These are phyloP conservation scores for Actinemys pallida DNA, from an alignment of 2,113 vertebrate species.

Conservation along the genomic window DNA sequence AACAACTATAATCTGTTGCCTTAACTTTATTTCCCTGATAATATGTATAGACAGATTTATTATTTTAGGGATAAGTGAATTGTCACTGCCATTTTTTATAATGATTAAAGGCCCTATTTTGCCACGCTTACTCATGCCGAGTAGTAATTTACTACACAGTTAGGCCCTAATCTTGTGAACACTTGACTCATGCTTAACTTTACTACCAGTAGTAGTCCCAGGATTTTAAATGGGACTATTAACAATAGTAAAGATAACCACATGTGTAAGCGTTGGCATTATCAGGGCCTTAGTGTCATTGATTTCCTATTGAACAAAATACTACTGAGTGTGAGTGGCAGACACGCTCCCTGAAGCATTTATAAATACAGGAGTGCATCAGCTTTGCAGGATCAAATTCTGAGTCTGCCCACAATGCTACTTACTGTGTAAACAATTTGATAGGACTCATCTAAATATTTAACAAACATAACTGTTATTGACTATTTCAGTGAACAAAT, in stretches of 20 bases:
- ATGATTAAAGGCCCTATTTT: not conserved
- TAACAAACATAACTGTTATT: not conserved
- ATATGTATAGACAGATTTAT: not conserved
- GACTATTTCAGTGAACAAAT: not conserved
- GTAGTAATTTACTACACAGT: not conserved
- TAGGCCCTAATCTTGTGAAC: not conserved
- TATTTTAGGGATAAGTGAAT: not conserved
- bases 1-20: not conserved
- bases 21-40: not conserved
- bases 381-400: not conserved
- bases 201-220: fast-evolving
- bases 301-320: not conserved
- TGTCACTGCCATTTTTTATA: not conserved
- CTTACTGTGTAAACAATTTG: not conserved
- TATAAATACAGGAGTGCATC: not conserved
- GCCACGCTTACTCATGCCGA: not conserved
- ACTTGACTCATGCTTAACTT: not conserved
- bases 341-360: not conserved
- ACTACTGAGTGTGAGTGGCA: not conserved
- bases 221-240: not conserved
- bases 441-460: not conserved
- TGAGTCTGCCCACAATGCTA: not conserved
- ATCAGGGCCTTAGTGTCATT: not conserved
- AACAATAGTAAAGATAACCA: not conserved
- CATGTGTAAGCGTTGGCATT: fast-evolving